Conservation (phyloP, 2,888 invertebrate genomes). For the Sycophila texana region DNA sequence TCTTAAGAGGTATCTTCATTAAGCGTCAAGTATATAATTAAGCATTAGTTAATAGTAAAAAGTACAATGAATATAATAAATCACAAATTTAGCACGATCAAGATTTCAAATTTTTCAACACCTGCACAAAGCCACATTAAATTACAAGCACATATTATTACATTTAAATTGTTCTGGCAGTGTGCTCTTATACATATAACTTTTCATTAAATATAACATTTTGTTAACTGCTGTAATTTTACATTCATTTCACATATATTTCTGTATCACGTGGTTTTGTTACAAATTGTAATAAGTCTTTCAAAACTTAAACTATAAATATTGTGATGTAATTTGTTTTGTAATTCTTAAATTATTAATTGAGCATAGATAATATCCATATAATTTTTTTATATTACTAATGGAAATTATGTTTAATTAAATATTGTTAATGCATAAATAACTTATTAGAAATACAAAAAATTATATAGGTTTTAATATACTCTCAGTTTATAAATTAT, state of each 20-base stretch:
- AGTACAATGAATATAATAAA: not conserved
- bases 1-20: not conserved
- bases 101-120: not conserved
- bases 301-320: not conserved
- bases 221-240: no score
- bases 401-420: no score
- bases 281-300: slow-evolving; percentile 15
- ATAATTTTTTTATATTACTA: not conserved
- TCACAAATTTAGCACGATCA: not conserved
- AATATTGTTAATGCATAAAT: no score
- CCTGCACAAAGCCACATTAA: slow-evolving; percentile 5
- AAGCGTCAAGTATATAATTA: slow-evolving; percentile 10
- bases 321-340: not conserved
- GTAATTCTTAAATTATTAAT: not conserved
- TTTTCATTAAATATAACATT: not conserved
- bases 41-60: not conserved
- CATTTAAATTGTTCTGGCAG: slow-evolving; percentile 15
- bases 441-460: no score
- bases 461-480: no score
- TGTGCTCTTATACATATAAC: slow-evolving; percentile 8
- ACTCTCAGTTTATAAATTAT: no score
- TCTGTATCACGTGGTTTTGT: not conserved
- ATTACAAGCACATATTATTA: not conserved
- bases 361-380: not conserved
- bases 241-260: no score